Evolutionary conservation across 1,140 invertebrate genomes (phyloP), one percentile per base, ranked within the genome.

Genomic region (Halyomorpha halys): DNA sequence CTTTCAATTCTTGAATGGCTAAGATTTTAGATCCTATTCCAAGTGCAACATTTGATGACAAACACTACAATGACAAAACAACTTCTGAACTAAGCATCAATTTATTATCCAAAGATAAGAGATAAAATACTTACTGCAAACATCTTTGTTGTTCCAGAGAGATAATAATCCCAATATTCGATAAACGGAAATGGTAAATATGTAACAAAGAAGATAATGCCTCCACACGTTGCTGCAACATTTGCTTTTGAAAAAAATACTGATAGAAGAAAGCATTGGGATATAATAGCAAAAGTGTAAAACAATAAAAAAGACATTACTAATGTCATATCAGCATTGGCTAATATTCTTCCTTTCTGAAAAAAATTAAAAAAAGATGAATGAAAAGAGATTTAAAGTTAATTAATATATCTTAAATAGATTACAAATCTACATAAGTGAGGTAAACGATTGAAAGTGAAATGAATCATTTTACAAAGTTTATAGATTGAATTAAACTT

Each of bases 121-220:
- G 3, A 30, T 30, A 30, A 21, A 4, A 56, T 15, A 47, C 68
- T 69, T 61, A 69, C 68, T 16, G 65, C 49, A 44, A 65, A 2
- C 1, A 45, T 39, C 64, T 66, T 69, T 15, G 59, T 23, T 11
- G 13, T n/a, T 21, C 45, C 27, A 16, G 64, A 45, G 30, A 69
- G 54, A n/a, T 62, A 47, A 21, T 49, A 44, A 34, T 64, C 39
- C 69, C 69, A 83, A 47, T 78, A 71, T 5, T 78, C 71, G 19
- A 82, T 70, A 66, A 82, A 76, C 16, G 78, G 75, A 71, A 82
- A 84, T 0, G 83, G 82, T 19, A 85, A 70, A 66, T 82, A 83
- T 9, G 76, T 64, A 1, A 79, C 68, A 67, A 84, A 83, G 70
- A 82, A 85, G 15, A 84, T 72, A 54, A 84, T 79, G 9, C 80